phyloP scores from a whole-genome alignment of 2,797 vertebrate species.

The Myoxocephalus aenaeus region DNA sequence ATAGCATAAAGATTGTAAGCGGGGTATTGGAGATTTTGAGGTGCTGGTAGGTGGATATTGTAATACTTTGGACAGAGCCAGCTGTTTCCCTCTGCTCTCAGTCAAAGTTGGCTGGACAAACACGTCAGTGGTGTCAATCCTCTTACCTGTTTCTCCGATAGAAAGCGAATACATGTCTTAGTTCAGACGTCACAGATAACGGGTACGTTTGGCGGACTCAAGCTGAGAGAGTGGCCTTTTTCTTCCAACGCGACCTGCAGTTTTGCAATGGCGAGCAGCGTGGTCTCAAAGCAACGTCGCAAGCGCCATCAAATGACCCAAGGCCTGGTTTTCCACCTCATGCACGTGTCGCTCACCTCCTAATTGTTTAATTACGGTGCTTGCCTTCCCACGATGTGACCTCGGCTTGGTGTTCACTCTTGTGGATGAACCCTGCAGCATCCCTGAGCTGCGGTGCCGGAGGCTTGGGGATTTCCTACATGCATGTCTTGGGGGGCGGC shows the following conservation, averaged over 20 bases:
- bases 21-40: not conserved
- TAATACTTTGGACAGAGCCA: not conserved
- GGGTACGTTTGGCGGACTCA: not conserved
- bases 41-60: fast-evolving
- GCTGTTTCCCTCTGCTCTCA: not conserved
- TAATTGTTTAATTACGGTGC: conserved; percentile 61
- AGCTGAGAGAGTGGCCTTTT: not conserved
- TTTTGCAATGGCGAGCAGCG: not conserved
- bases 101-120: not conserved
- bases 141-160: not conserved
- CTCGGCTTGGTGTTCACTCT: conserved; percentile 52
- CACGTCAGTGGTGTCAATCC: not conserved
- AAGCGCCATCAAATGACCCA: conserved; percentile 20
- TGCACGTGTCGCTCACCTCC: conserved; percentile 33
- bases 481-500: conserved; percentile 29
- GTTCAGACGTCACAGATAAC: not conserved
- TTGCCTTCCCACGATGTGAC: conserved; percentile 65
- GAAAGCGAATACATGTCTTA: not conserved
- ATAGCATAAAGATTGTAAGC: not conserved
- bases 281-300: not conserved
- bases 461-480: conserved; percentile 58
- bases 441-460: conserved; percentile 42
- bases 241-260: not conserved
- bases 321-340: conserved; percentile 38
- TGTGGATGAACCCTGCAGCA: conserved; percentile 38